Percentiles rank a stretch among this genome's conserved stretches.
Evolutionary conservation across 2,888 invertebrate species (phyloP).

Genomic region (Parapristionchus giblindavisi): DNA sequence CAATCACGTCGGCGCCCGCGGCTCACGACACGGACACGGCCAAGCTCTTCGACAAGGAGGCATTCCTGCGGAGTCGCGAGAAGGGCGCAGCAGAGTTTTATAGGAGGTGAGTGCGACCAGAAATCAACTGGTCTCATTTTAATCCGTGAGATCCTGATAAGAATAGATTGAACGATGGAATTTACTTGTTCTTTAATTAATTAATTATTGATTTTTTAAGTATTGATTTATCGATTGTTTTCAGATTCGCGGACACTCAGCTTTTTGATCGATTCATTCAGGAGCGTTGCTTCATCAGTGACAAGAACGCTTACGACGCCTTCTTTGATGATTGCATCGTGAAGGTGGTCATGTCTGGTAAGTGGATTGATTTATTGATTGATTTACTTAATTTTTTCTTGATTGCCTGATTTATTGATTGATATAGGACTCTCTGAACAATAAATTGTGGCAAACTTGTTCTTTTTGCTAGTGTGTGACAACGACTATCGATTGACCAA

Average conservation of each 20-base stretch:
- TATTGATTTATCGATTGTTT: neutral
- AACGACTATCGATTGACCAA: no score
- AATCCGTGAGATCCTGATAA: neutral
- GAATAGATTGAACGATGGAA: no score
- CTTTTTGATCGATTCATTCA: slow-evolving; percentile 86
- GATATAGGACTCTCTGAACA: neutral
- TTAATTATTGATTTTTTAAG: no score
- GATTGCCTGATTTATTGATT: neutral
- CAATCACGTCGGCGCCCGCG: slow-evolving; percentile 77
- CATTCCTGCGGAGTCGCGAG: slow-evolving; percentile 87
- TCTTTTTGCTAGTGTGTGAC: no score
- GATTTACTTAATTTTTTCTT: neutral
- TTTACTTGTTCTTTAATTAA: neutral
- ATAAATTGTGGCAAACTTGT: no score
- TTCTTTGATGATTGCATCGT: slow-evolving; percentile 98
- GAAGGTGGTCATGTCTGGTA: slow-evolving; percentile 72
- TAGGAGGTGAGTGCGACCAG: slow-evolving; percentile 40
- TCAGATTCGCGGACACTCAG: slow-evolving; percentile 63
- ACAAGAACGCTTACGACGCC: slow-evolving; percentile 87
- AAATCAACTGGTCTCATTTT: neutral
- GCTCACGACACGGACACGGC: slow-evolving; percentile 90
- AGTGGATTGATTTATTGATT: neutral
- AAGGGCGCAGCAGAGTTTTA: slow-evolving; percentile 74
- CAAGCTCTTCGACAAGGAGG: slow-evolving; percentile 89
- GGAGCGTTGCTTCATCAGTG: slow-evolving; percentile 97